Base-by-base conservation (phyloP, 2,113 vertebrate species). In the Equus przewalskii region DNA sequence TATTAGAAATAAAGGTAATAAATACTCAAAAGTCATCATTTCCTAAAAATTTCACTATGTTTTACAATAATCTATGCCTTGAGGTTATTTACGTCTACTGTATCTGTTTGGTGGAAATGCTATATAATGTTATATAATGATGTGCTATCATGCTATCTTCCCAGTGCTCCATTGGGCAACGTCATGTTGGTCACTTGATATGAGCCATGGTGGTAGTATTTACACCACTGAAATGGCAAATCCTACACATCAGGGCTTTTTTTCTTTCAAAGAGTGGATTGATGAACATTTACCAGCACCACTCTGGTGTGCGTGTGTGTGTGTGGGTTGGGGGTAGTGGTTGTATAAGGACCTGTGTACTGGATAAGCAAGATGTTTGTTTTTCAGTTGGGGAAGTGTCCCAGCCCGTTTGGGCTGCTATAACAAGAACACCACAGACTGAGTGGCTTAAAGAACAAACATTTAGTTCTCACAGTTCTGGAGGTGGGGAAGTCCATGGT, bases 111-210 rank as follows among this genome's bases (percentile, higher is more conserved):
- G 67, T 15, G 46, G 41, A 56, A n/a, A 41, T 16, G 51, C 28
- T 49, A 1, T 41, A 3, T 33, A n/a, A 41, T 16, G 51, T 21
- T 49, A 1, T 41, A 3, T 33, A 5, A 22, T 1, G 49, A 15
- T 13, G 62, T 30, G 12, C 30, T 16, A 1, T 5, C 3, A 12
- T 3, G 49, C 0, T 1, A 14, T 73, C 26, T 73, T 69, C 33
- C 51, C 1, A 7, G 0, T 2, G 28, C 49, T 22, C 13, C 15
- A 1, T 18, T 44, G 49, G n/a, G 58, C 24, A 79, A 85, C 0
- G 3, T 79, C 41, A 7, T 0, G 4, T 4, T 3, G 15, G 21
- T 22, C 7, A 6, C 56, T 19, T 24, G 76, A 33, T 64, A 56
- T 56, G 24, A 76, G 51, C 19, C 58, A 13, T 1, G 3, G 49